Base-by-base conservation (phyloP, 2,797 vertebrate species). In the Pangasius larnaudii region DNA sequence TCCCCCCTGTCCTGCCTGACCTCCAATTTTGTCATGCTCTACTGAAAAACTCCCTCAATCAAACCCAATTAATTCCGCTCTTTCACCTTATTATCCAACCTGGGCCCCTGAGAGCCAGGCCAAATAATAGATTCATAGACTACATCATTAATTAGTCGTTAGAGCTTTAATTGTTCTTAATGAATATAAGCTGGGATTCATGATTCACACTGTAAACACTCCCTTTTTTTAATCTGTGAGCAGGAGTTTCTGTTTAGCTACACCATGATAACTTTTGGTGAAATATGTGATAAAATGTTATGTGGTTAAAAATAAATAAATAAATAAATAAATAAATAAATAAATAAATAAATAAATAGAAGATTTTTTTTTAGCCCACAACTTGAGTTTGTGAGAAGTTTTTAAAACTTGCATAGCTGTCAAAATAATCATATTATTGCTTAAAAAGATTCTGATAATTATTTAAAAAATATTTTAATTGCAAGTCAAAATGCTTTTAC, bases 51-150 rank as follows among this genome's bases (percentile, higher is more conserved):
- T 95, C 93, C 90, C 94, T 95, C 95, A 96, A 96, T 97, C 96
- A 97, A 95, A 95, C 95, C 95, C 95, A 95, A 96, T 97, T 98
- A 97, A 96, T 98, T 97, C 97, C 96, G 95, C 97, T 95, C 93
- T 94, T 95, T 96, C 96, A 94, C 94, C 95, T 94, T 95, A 96
- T 97, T 97, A 96, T 96, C 93, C 95, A 91, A 80, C 90, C 67
- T 90, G 72, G 91, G 91, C 91, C 93, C 91, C 94, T 94, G 95
- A 94, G 93, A 92, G 94, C 92, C 93, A 91, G 94, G 90, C 91
- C 86, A 94, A 95, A 96, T 95, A 96, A 96, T 96, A 92, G 95
- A 97, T 61, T 63, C 42, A 82, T 46, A 92, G 91, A 93, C 94
- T 94, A 61, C 56, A 81, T 95, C 89, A 96, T 97, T 96, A 95